Evolutionary conservation across 1,140 invertebrate genomes (phyloP).

Genomic region (Apis florea): DNA sequence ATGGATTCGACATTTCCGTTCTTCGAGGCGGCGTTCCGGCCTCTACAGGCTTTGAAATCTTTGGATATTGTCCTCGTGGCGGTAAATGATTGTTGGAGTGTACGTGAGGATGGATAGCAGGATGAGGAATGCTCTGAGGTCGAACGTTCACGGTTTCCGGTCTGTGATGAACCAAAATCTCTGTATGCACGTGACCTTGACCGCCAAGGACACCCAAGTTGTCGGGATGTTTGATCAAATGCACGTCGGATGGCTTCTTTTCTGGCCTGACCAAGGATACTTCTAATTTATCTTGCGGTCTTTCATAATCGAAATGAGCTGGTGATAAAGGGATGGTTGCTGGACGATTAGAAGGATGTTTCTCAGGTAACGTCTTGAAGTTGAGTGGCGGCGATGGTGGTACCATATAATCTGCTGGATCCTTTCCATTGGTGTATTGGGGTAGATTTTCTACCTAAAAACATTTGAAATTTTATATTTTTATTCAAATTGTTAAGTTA

Average conservation of each 20-base stretch:
- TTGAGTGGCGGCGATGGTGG: conserved; percentile 70
- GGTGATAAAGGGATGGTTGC: conserved; percentile 67
- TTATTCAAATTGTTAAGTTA: no score
- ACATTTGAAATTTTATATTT: no score
- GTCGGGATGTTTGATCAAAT: conserved; percentile 68
- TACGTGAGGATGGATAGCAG: conserved; percentile 42
- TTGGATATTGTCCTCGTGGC: conserved; percentile 69
- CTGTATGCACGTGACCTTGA: conserved; percentile 75
- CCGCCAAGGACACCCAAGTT: conserved; percentile 58
- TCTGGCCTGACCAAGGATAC: conserved; percentile 43
- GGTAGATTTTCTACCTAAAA: conserved; percentile 57
- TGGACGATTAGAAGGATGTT: conserved; percentile 59
- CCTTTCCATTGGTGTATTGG: conserved; percentile 60
- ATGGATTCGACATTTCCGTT: conserved; percentile 68
- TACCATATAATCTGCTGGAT: conserved; percentile 71
- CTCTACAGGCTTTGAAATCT: conserved; percentile 67
- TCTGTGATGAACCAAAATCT: conserved; percentile 76
- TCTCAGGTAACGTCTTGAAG: conserved; percentile 64
- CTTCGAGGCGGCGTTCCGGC: conserved; percentile 71
- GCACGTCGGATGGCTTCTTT: conserved; percentile 61
- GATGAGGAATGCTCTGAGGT: conserved; percentile 59
- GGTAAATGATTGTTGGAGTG: conserved; percentile 60
- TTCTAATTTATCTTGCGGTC: conserved; percentile 56
- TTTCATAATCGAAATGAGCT: conserved; percentile 55
- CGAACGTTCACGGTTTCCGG: conserved; percentile 69